Conservation (phyloP, 1,140 invertebrate species). For the Macrostomum lignano region DNA sequence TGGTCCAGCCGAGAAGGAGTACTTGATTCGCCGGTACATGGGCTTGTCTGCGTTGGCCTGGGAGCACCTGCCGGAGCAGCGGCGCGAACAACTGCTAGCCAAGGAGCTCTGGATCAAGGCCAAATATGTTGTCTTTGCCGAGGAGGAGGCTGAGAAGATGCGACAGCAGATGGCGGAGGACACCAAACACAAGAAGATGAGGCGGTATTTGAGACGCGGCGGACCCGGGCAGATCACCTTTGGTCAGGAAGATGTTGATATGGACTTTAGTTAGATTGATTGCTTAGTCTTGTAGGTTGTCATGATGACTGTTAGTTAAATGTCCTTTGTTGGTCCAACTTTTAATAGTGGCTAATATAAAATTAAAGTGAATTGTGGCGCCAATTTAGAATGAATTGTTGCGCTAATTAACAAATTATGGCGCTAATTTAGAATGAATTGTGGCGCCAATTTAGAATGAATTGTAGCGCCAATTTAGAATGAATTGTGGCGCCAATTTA, state of each 20-base stretch:
- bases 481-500: too few relatives aligned
- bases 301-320: background rate
- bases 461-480: too few relatives aligned
- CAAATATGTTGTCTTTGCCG: constrained; percentile 36
- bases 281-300: background rate
- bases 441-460: too few relatives aligned
- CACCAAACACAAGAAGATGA: constrained; percentile 20
- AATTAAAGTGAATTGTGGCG: too few relatives aligned
- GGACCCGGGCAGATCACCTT: constrained; percentile 25
- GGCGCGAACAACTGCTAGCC: constrained; percentile 5
- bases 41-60: constrained; percentile 35
- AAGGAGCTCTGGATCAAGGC: constrained; percentile 3
- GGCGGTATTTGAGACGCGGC: constrained; percentile 25
- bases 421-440: too few relatives aligned
- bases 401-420: too few relatives aligned
- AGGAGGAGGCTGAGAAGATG: constrained; percentile 45
- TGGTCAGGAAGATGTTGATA: constrained; percentile 15
- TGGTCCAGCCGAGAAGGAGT: constrained; percentile 47
- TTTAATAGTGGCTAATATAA: too few relatives aligned
- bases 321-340: too few relatives aligned
- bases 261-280: constrained; percentile 4
- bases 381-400: too few relatives aligned
- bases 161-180: constrained; percentile 35
- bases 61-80: constrained; percentile 13
- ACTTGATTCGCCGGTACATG: constrained; percentile 48